Evolutionary conservation across 2,797 vertebrate species (phyloP), one percentile per base, ranked within the genome.

Genomic region (Oryzias dopingdopingensis): DNA sequence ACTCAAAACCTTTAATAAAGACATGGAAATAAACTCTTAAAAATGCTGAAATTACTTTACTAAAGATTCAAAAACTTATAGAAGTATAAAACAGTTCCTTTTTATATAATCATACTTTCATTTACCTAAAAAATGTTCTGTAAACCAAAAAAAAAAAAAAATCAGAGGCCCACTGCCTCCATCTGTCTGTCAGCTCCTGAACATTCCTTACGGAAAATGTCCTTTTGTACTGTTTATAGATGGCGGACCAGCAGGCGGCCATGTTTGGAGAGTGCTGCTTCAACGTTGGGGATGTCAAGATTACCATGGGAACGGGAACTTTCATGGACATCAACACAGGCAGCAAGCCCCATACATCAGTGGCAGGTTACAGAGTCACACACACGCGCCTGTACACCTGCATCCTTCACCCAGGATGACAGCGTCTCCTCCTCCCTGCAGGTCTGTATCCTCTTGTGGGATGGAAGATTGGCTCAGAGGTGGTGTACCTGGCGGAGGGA

Each of bases 221-320:
- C 10, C 3, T 54, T 20, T 0, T 67, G 40, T 52, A 24, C 63
- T 4, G 69, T 14, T 5, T 26, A 4, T 74, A 99, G 97, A 93
- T 96, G 37, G 97, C 95, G 0, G 97, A 99, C 85, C 97, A 99
- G 79, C 97, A 99, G 83, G 93, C 97, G 3, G 97, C 96, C 47
- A 95, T 97, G 96, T 99, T 98, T 84, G 97, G 97, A 49, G 93
- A 99, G 62, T 99, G 97, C 85, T 98, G 96, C 83, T 99, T 98
- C 79, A 90, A 94, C 12, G 76, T 78, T 0, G 97, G 97, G 20
- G 95, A 97, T 40, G 91, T 97, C 62, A 99, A 99, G 72, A 77
- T 99, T 73, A 99, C 96, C 6, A 96, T 99, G 95, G 97, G 97
- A 75, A 99, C 95, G 0, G 97, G 96, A 37, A 94, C 95, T 6